Percentiles rank a stretch among this genome's conserved stretches.
phyloP scores from a whole-genome alignment of 35 echinoderm and acorn worm species.

The Lytechinus pictus region DNA sequence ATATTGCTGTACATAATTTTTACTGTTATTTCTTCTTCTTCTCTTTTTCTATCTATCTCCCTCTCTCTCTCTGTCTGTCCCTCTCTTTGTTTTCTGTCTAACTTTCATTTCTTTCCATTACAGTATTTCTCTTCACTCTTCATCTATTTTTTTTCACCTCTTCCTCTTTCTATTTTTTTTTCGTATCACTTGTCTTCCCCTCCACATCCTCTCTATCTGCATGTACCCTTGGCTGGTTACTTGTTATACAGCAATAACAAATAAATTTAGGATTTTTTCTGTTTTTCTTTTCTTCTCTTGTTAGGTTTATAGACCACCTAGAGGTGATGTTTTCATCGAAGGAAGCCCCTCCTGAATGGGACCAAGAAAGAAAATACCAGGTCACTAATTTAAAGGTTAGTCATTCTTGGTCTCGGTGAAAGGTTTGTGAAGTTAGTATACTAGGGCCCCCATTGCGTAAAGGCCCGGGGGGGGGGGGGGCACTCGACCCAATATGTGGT shows the following conservation, averaged over 20 bases:
- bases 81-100: neutral
- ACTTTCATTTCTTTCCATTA: too few species aligned
- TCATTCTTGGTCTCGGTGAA: neutral
- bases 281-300: neutral
- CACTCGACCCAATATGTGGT: too few species aligned
- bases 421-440: too few species aligned
- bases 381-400: constrained; percentile 6
- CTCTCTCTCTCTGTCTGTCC: neutral
- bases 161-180: neutral
- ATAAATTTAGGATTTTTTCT: too few species aligned
- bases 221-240: too few species aligned
- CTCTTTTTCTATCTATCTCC: neutral
- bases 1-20: too few species aligned
- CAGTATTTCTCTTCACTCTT: too few species aligned
- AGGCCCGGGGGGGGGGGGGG: too few species aligned
- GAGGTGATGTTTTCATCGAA: constrained; percentile 25
- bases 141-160: too few species aligned
- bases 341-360: constrained; percentile 32
- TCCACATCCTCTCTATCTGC: too few species aligned
- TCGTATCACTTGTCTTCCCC: neutral
- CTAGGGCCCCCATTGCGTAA: too few species aligned
- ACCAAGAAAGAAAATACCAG: neutral
- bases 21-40: neutral
- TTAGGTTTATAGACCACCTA: constrained; percentile 30
- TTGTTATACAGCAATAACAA: too few species aligned